Percentiles rank a stretch among this genome's conserved stretches.
Conservation (phyloP, 2,888 invertebrate species). For the Bursaphelenchus okinawaensis region DNA sequence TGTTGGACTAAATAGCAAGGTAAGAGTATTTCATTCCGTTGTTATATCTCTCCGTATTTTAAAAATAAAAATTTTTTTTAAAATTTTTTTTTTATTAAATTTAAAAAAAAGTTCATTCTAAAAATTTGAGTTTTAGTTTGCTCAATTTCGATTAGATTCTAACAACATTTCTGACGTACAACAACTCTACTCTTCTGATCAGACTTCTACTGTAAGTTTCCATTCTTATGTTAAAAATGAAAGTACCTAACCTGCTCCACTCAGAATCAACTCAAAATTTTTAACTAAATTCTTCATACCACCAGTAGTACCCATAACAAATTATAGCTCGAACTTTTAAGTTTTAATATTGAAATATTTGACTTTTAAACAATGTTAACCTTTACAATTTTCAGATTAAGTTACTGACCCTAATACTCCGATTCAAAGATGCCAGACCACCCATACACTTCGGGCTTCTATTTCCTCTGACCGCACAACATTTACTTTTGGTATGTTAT, state of each 20-base stretch:
- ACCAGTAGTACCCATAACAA: no score
- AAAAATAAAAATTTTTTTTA: constrained; percentile 1
- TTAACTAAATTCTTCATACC: no score
- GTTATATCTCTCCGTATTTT: background rate
- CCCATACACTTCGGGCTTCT: constrained; percentile 15
- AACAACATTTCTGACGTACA: constrained; percentile 18
- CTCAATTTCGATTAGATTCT: constrained; percentile 16
- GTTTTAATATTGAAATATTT: no score
- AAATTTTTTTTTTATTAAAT: constrained; percentile 15
- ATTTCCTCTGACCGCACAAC: constrained; percentile 16
- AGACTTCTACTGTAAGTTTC: constrained; percentile 7
- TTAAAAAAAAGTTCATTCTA: background rate
- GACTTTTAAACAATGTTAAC: no score
- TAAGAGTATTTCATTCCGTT: no score
- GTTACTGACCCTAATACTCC: constrained; percentile 16
- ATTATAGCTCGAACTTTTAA: no score
- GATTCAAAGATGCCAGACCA: constrained; percentile 7
- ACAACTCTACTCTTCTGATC: constrained; percentile 14
- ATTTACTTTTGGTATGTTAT: background rate
- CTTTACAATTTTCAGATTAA: constrained; percentile 16
- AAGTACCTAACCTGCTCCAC: no score
- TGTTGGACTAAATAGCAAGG: background rate
- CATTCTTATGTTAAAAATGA: background rate
- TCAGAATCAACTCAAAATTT: no score
- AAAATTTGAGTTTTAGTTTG: constrained; percentile 12